Conservation (phyloP, 2,888 invertebrate genomes). For the Eueremaeus valkanovi region DNA sequence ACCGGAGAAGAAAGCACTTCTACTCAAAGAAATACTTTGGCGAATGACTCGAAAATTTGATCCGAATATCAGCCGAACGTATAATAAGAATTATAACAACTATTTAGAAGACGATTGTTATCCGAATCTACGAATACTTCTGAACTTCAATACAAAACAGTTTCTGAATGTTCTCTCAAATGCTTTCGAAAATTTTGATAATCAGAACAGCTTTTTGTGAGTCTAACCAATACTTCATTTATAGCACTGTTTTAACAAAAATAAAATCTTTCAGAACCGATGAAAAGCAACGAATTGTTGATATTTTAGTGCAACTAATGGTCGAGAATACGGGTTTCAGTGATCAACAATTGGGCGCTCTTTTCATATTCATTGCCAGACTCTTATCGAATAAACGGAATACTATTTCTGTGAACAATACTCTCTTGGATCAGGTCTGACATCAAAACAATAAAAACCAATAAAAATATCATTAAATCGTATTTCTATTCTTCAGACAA, state of each 20-base stretch:
- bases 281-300: conserved; percentile 68
- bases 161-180: conserved; percentile 77
- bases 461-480: not conserved
- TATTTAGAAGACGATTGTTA: conserved; percentile 54
- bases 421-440: conserved; percentile 60
- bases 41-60: no score
- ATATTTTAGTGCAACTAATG: conserved; percentile 72
- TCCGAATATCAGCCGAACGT: conserved; percentile 57
- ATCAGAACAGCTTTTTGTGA: conserved; percentile 61
- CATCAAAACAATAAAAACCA: not conserved
- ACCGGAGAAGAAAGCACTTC: conserved; percentile 60
- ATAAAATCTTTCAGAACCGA: no score
- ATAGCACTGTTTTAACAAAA: not conserved
- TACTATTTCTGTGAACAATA: conserved; percentile 55
- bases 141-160: conserved; percentile 77
- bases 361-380: conserved; percentile 64
- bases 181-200: conserved; percentile 76
- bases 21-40: conserved; percentile 69
- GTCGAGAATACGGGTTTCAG: conserved; percentile 62
- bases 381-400: conserved; percentile 60
- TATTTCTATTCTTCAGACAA: conserved; percentile 52
- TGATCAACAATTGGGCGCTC: conserved; percentile 61
- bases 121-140: conserved; percentile 56
- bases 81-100: conserved; percentile 35
- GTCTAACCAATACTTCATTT: conserved; percentile 48